phyloP scores from a whole-genome alignment of 2,888 invertebrate genomes.

The Euplexia lucipara region DNA sequence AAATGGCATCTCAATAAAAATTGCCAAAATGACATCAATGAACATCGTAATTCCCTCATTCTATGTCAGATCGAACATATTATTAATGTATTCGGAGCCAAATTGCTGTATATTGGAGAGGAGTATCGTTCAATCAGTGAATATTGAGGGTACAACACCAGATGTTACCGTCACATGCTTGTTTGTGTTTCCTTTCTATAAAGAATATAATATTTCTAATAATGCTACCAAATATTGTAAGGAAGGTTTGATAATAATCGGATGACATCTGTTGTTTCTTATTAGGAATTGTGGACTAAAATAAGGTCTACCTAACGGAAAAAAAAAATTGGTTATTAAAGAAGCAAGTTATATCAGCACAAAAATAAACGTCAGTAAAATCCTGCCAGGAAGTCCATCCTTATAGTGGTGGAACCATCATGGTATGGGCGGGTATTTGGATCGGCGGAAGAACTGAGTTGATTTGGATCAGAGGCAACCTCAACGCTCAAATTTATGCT shows the following conservation, averaged over 20 bases:
- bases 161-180: slow-evolving; percentile 62
- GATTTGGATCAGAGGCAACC: no score
- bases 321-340: slow-evolving; percentile 14
- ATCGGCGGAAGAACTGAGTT: no score
- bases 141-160: slow-evolving; percentile 57
- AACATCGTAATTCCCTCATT: slow-evolving; percentile 32
- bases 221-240: slow-evolving; percentile 52
- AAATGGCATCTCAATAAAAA: no score
- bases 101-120: slow-evolving; percentile 59
- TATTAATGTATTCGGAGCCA: slow-evolving; percentile 63
- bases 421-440: no score
- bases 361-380: no score
- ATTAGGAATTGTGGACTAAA: slow-evolving; percentile 8
- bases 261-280: slow-evolving; percentile 54
- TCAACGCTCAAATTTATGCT: no score
- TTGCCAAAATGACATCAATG: slow-evolving; percentile 27
- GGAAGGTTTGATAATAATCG: slow-evolving; percentile 50
- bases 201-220: slow-evolving; percentile 60
- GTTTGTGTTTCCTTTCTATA: slow-evolving; percentile 42
- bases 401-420: no score
- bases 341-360: background rate
- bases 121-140: slow-evolving; percentile 62
- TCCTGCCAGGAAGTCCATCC: no score
- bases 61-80: slow-evolving; percentile 31
- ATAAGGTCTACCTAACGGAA: background rate